Percentiles rank a stretch among this genome's conserved stretches.
Conservation (phyloP, 2,797 vertebrate species). For the Sebastes diaconus region DNA sequence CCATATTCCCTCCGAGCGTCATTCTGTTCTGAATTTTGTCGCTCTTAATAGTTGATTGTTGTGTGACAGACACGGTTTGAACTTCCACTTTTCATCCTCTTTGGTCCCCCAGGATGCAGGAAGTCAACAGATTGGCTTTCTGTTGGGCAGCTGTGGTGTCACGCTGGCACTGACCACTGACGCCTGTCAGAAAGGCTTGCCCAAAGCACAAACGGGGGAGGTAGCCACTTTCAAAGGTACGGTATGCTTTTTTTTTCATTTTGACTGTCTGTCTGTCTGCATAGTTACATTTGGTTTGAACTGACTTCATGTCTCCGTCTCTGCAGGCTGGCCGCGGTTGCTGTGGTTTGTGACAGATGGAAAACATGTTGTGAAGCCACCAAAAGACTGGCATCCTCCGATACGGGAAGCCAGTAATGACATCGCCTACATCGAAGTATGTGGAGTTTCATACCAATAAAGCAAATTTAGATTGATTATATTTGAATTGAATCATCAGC, state of each 20-base stretch:
- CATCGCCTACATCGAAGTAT: constrained; percentile 94
- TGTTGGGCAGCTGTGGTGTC: constrained; percentile 94
- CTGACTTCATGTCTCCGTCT: constrained; percentile 40
- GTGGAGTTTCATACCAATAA: not conserved
- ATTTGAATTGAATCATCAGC: not conserved
- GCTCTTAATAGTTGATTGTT: constrained; percentile 3
- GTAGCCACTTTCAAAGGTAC: constrained; percentile 95
- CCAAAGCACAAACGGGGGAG: constrained; percentile 95
- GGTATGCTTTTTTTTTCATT: constrained; percentile 18
- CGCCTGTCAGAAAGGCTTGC: constrained; percentile 95
- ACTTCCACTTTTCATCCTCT: constrained; percentile 5
- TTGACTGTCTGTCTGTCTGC: not conserved
- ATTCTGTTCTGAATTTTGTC: constrained; percentile 9
- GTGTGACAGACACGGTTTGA: not conserved
- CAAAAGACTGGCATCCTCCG: constrained; percentile 92
- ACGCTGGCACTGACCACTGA: constrained; percentile 94
- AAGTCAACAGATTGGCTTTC: constrained; percentile 95
- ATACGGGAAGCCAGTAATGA: constrained; percentile 86
- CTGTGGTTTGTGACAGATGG: constrained; percentile 97
- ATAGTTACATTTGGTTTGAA: constrained; percentile 19
- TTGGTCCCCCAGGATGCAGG: constrained; percentile 88
- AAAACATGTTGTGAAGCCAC: constrained; percentile 93
- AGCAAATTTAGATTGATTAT: not conserved
- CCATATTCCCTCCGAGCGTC: constrained; percentile 1
- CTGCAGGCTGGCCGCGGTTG: constrained; percentile 92